phyloP scores from a whole-genome alignment of 1,140 invertebrate species.

The Metopolophium dirhodum region DNA sequence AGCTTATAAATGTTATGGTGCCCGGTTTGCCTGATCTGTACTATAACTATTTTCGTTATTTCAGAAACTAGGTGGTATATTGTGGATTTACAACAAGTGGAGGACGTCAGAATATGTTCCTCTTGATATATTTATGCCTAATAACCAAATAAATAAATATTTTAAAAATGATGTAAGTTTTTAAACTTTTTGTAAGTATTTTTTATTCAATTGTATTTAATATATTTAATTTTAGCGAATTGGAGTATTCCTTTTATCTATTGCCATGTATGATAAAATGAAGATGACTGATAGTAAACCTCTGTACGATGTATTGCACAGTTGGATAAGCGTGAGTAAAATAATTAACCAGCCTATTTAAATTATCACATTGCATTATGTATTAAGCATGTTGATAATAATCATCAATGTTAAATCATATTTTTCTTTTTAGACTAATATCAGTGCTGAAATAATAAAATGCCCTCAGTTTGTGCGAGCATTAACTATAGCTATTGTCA shows the following conservation, averaged over 20 bases:
- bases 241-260: constrained; percentile 47
- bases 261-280: constrained; percentile 55
- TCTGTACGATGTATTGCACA: constrained; percentile 22
- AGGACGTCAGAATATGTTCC: constrained; percentile 40
- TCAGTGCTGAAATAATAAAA: constrained; percentile 14
- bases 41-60: background rate
- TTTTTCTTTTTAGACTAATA: constrained; percentile 5
- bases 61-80: constrained; percentile 40
- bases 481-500: constrained; percentile 44
- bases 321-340: constrained; percentile 48
- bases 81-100: constrained; percentile 55
- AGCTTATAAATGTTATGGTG: no score
- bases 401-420: background rate
- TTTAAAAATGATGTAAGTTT: constrained; percentile 51
- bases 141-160: constrained; percentile 28
- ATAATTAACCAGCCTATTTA: no score
- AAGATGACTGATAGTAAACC: constrained; percentile 29
- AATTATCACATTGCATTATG: background rate
- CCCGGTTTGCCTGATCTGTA: background rate
- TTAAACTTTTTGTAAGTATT: background rate
- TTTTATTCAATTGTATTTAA: background rate
- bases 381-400: background rate
- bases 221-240: background rate
- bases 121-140: constrained; percentile 40
- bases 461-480: constrained; percentile 48